Conservation (phyloP, 2,888 invertebrate species). For the Carcina quercana region DNA sequence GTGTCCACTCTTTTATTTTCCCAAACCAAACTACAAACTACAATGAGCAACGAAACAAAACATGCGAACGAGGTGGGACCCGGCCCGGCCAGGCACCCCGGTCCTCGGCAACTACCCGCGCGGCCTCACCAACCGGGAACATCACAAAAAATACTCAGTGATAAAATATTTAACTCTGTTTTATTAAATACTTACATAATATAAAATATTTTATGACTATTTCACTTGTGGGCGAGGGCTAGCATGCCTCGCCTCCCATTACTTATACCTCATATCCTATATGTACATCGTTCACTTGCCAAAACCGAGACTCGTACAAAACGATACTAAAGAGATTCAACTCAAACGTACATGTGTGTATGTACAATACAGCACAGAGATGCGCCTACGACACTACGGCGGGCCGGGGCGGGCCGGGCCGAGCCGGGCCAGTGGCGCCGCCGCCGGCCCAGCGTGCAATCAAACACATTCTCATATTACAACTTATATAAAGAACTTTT, state of each 20-base stretch:
- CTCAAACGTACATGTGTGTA: not conserved
- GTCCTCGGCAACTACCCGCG: slow-evolving; percentile 24
- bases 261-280: slow-evolving; percentile 6
- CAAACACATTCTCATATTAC: slow-evolving; percentile 63
- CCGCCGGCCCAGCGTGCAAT: slow-evolving; percentile 45
- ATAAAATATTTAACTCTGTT: slow-evolving; percentile 66
- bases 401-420: not conserved
- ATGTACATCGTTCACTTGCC: slow-evolving; percentile 4
- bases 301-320: too few relatives aligned
- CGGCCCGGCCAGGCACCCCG: too few relatives aligned
- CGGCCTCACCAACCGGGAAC: slow-evolving; percentile 47
- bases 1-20: too few relatives aligned
- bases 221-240: slow-evolving; percentile 48
- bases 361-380: not conserved
- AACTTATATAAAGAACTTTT: slow-evolving; percentile 70
- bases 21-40: too few relatives aligned
- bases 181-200: slow-evolving; percentile 68
- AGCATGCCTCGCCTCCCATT: slow-evolving; percentile 24
- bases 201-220: slow-evolving; percentile 65
- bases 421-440: not conserved
- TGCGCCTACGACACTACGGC: not conserved
- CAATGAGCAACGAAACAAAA: too few relatives aligned
- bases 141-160: slow-evolving; percentile 52
- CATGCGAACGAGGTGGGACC: too few relatives aligned
- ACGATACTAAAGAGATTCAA: not conserved